Evolutionary conservation across 2,888 invertebrate species (phyloP).

Genomic region (Buathra laborator): DNA sequence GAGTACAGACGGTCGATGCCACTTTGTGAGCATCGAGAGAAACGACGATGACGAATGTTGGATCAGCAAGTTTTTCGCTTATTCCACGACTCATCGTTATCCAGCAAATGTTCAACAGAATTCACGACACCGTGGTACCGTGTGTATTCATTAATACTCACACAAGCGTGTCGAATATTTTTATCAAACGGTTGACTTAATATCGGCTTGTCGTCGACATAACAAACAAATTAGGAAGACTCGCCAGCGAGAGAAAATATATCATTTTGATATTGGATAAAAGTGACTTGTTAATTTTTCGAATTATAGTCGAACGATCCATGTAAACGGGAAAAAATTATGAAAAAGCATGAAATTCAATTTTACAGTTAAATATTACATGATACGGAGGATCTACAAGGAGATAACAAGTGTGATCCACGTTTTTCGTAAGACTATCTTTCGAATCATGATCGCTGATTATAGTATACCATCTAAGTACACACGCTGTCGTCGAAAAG

Average conservation of each 20-base stretch:
- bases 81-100: constrained; percentile 47
- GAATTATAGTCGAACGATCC: too few relatives aligned
- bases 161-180: background rate
- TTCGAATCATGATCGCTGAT: background rate
- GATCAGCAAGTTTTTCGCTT: constrained; percentile 56
- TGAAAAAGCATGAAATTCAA: too few relatives aligned
- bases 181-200: background rate
- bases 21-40: constrained; percentile 15
- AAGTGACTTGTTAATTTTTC: too few relatives aligned
- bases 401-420: constrained; percentile 6
- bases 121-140: background rate
- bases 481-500: constrained; percentile 7
- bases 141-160: background rate
- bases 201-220: background rate
- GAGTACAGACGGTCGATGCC: constrained; percentile 24
- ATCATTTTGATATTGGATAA: too few relatives aligned
- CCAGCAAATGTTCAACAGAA: constrained; percentile 18
- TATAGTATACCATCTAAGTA: constrained; percentile 10
- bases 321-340: too few relatives aligned
- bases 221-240: background rate
- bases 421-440: background rate
- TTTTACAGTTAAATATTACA: too few relatives aligned
- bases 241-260: too few relatives aligned
- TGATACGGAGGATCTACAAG: background rate
- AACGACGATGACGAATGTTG: constrained; percentile 50